Base-by-base conservation (phyloP, 2,888 invertebrate species). In the Operophtera brumata region DNA sequence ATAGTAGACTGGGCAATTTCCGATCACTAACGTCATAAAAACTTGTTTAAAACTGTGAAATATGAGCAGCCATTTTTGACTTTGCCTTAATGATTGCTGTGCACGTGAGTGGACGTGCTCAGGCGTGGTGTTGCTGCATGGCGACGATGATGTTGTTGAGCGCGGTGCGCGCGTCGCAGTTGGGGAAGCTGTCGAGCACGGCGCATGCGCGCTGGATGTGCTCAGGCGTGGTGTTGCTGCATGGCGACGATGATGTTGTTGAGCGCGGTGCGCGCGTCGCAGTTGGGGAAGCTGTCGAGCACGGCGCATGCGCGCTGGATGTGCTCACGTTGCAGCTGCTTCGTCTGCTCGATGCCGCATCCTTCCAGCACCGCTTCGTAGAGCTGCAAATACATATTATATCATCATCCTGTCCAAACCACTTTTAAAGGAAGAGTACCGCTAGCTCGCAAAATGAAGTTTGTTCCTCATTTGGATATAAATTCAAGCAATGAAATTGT, bases 221-320 rank as follows among this genome's bases (percentile, higher is more conserved):
- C 65, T 36, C 36, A 36, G 2, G 70, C 58, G 40, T 78, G 78
- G 34, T 85, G 80, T 25, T 94, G 94, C 70, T 95, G 94, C 94
- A 96, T 96, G 8, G 96, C 96, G 5, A 94, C 93, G 44, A 96
- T 95, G 65, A 97, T 97, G 80, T 97, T 97, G 47, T 94, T 93
- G 47, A 97, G 91, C 0, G 97, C 97, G 20, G 94, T 95, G 58
- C 95, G 91, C 0, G 97, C 97, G 82, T 97, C 97, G 50, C 94
- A 95, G 66, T 93, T 91, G 46, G 95, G 94, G 75, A 97, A 94
- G 61, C 93, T 92, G 67, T 93, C 92, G 14, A 97, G 86, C 8
- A 96, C 94, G 57, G 92, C 92, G 73, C 96, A 91, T 0, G 97
- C 96, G 55, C 93, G 92, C 37, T 92, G 91, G 11, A 94, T 94